A percentile compares a stretch with the other conserved stretches of the same genome.
These are phyloP conservation scores for Macrocentrus cingulum DNA, from an alignment of 1,140 invertebrate species.

Conservation along the genomic window DNA sequence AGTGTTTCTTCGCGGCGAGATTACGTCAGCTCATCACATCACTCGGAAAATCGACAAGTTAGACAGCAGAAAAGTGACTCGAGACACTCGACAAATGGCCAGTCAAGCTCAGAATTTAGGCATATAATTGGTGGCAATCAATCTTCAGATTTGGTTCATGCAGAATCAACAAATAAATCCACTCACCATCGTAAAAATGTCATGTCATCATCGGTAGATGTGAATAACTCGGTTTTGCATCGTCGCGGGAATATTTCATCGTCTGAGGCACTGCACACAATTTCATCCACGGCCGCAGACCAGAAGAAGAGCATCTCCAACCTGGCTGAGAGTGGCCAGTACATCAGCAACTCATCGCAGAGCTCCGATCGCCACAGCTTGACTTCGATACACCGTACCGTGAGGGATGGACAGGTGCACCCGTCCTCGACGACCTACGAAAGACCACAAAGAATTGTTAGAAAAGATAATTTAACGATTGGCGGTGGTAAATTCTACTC, in stretches of 20 bases:
- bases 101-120: slow-evolving; percentile 37
- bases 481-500: slow-evolving; percentile 74
- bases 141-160: slow-evolving; percentile 18
- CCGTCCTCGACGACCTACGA: slow-evolving; percentile 57
- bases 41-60: slow-evolving; percentile 37
- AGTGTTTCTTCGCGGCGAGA: slow-evolving; percentile 38
- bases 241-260: slow-evolving; percentile 66
- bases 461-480: slow-evolving; percentile 67
- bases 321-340: slow-evolving; percentile 70
- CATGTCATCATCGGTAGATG: slow-evolving; percentile 70
- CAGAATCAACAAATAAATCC: slow-evolving; percentile 35
- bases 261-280: slow-evolving; percentile 67
- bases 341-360: slow-evolving; percentile 66
- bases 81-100: slow-evolving; percentile 33
- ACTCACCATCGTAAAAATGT: slow-evolving; percentile 72
- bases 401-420: slow-evolving; percentile 56
- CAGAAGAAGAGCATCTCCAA: slow-evolving; percentile 79
- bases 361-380: slow-evolving; percentile 72
- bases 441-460: slow-evolving; percentile 60
- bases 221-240: slow-evolving; percentile 75
- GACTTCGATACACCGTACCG: slow-evolving; percentile 71
- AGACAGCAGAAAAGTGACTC: slow-evolving; percentile 36
- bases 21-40: slow-evolving; percentile 45
- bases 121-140: slow-evolving; percentile 32
- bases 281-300: slow-evolving; percentile 74